Conservation (phyloP, 2,113 vertebrate genomes). For the Tragelaphus buxtoni region DNA sequence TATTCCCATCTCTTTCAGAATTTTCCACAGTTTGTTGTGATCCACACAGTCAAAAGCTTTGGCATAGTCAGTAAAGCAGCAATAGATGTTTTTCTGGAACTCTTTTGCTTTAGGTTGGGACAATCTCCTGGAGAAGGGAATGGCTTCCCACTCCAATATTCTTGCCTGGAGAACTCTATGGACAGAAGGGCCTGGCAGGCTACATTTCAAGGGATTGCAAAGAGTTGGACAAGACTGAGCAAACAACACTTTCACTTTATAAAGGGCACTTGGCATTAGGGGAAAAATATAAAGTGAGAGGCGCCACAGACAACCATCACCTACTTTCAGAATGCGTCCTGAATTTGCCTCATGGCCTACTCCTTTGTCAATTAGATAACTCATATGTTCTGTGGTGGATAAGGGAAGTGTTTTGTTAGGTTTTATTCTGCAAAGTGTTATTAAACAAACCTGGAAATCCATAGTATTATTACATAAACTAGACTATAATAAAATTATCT, state of each 20-base stretch:
- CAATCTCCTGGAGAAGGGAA: neutral
- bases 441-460: conserved; percentile 65
- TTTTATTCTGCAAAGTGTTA: conserved; percentile 61
- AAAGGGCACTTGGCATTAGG: neutral
- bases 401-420: neutral
- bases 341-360: neutral
- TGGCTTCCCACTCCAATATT: neutral
- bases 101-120: neutral
- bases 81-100: neutral
- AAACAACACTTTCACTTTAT: neutral
- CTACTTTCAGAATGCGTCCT: neutral
- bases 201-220: neutral
- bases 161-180: neutral
- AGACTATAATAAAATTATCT: conserved; percentile 73
- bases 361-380: neutral
- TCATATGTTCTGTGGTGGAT: neutral
- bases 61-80: neutral
- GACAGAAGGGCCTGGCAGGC: neutral
- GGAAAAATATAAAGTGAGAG: neutral
- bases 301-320: neutral
- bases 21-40: neutral
- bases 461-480: conserved; percentile 69
- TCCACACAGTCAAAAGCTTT: neutral
- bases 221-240: neutral
- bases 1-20: neutral